Conservation (phyloP, 1,140 invertebrate species). For the Geopemphigus sp. region DNA sequence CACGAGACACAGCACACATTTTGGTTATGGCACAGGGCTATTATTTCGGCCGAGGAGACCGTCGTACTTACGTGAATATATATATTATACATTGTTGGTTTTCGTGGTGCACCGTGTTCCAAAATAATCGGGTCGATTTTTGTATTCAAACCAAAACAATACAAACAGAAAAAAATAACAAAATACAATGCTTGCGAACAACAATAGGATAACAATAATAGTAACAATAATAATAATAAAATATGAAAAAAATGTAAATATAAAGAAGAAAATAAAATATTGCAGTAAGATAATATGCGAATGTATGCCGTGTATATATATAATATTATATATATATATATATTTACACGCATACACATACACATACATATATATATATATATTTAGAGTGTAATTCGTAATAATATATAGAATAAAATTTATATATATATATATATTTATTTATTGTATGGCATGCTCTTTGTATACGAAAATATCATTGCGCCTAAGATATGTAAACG, state of each 20-base stretch:
- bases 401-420: constrained; percentile 31
- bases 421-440: background rate
- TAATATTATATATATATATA: background rate
- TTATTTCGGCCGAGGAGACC: constrained; percentile 17
- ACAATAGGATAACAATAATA: background rate
- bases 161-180: constrained; percentile 50
- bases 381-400: background rate
- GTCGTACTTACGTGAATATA: constrained; percentile 46
- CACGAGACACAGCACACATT: constrained; percentile 50
- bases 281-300: no score
- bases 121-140: constrained; percentile 49
- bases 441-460: constrained; percentile 31
- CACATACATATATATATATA: background rate
- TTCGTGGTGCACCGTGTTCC: constrained; percentile 50
- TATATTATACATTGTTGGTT: constrained; percentile 47
- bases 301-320: background rate
- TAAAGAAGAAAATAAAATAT: no score
- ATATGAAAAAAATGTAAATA: background rate
- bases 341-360: background rate
- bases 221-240: background rate
- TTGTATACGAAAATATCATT: constrained; percentile 2
- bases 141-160: constrained; percentile 50
- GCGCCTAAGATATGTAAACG: background rate
- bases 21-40: constrained; percentile 49
- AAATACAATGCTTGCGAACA: constrained; percentile 49